phyloP scores from a whole-genome alignment of 2,888 invertebrate genomes.

The Athalia circularis region DNA sequence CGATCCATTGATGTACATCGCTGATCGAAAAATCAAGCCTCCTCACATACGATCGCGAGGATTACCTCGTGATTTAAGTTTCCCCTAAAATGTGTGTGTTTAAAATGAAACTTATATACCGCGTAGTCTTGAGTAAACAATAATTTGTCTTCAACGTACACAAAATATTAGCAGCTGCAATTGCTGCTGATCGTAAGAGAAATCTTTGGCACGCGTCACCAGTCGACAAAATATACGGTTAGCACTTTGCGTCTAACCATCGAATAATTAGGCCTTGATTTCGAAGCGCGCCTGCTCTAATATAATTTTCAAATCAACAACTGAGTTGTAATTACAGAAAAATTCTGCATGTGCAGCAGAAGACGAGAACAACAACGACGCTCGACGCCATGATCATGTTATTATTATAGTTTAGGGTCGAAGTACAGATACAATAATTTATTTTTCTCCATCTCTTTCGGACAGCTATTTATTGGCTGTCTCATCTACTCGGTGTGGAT shows the following conservation, averaged over 20 bases:
- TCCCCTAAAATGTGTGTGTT: neutral
- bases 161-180: neutral
- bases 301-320: no score
- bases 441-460: neutral
- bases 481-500: neutral
- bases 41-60: no score
- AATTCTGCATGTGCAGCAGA: no score
- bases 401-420: slow-evolving; percentile 20
- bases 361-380: neutral
- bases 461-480: neutral
- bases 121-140: slow-evolving; percentile 11
- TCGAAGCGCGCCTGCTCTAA: no score
- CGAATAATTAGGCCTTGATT: no score
- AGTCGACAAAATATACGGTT: neutral
- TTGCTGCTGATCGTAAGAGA: slow-evolving; percentile 8
- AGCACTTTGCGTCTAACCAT: no score
- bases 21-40: neutral
- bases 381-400: neutral
- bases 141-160: neutral
- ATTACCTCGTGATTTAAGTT: neutral
- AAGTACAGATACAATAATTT: slow-evolving; percentile 30
- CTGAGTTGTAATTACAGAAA: no score
- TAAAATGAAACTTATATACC: neutral
- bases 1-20: no score
- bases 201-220: slow-evolving; percentile 21